Evolutionary conservation across 2,113 vertebrate species (phyloP), one percentile per base, ranked within the genome.

Genomic region (Grantiella picta): DNA sequence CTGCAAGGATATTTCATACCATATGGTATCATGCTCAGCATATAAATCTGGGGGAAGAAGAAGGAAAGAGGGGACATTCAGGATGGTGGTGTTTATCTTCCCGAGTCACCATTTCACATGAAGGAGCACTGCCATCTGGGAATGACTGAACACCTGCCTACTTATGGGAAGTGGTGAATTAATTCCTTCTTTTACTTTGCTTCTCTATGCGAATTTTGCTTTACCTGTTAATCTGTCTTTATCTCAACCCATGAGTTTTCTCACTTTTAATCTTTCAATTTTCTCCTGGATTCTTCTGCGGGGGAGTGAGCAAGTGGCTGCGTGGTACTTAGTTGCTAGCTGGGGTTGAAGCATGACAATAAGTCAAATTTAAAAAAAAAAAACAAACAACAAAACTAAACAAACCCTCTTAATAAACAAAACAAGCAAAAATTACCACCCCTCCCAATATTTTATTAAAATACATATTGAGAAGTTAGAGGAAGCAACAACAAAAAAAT

Each of bases 51-150:
- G 40, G 20, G n/a, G 21, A 54, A 54, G 28, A 85, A 21, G 42
- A 68, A 31, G 45, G n/a, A 89, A 75, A 71, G 29, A 53, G 31
- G 29, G 52, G 54, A 69, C 14, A 35, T 61, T 69, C 54, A 69
- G 29, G 54, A 18, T 69, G 54, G 22, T 61, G 29, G 24, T 40
- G 29, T 47, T 82, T 82, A 21, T 69, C 24, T 61, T 89, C 47
- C 20, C 0, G 0, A 35, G 53, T 27, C 21, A 47, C n/a, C 31
- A 31, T 45, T 35, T 9, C 13, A 35, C 17, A 12, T 23, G 29
- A 76, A 40, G 70, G 54, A 61, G 17, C 47, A 15, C 35, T 76
- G 61, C 54, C 35, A 47, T 31, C 54, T 54, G 54, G 61, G 47
- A 38, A 60, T 61, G 53, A 61, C 54, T 69, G 54, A 82, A 61